Evolutionary conservation across 1,140 invertebrate genomes (phyloP), one percentile per base, ranked within the genome.

Genomic region (Penaeus vannamei): DNA sequence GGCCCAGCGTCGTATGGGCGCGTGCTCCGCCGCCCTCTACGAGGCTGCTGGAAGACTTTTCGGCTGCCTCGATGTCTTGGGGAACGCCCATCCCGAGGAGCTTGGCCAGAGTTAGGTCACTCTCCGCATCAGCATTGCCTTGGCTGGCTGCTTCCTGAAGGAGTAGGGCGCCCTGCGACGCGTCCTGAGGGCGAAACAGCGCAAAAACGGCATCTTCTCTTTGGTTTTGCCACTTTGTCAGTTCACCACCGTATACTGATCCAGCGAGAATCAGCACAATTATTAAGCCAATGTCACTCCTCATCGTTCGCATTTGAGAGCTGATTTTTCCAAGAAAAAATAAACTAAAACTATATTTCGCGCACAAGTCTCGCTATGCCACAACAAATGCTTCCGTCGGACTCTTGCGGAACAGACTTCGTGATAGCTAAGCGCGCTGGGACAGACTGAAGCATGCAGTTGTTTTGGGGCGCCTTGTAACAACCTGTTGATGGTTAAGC

Each of bases 21-120:
- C 83, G 62, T 12, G 83, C 62, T 0, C 83, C 83, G 17, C 83
- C 83, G 14, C 46, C 60, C 36, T 46, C 64, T 29, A 84, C 61
- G 7, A 84, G 62, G 62, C 20, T 46, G 17, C 61, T 64, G 20
- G 83, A 84, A 10, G 83, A 84, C 26, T 61, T 36, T 46, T 60
- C 83, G 22, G 83, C 83, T 42, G 61, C 61, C 8, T 60, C 83
- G 23, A 84, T 69, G 62, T 84, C 83, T 42, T 84, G 83, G 14
- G 61, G 64, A 32, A 84, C 20, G 26, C 83, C 83, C 26, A 46
- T 84, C 10, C 83, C 83, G 61, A 84, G 32, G 83, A 84, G 62
- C 22, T 8, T 61, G 26, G 83, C 83, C 42, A 84, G 61, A 64
- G 83, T 84, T 17, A 84, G 36, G 83, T 84, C 83, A 84, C 83